Evolutionary conservation across 1,140 invertebrate genomes (phyloP).

Genomic region (Heliothis virescens): DNA sequence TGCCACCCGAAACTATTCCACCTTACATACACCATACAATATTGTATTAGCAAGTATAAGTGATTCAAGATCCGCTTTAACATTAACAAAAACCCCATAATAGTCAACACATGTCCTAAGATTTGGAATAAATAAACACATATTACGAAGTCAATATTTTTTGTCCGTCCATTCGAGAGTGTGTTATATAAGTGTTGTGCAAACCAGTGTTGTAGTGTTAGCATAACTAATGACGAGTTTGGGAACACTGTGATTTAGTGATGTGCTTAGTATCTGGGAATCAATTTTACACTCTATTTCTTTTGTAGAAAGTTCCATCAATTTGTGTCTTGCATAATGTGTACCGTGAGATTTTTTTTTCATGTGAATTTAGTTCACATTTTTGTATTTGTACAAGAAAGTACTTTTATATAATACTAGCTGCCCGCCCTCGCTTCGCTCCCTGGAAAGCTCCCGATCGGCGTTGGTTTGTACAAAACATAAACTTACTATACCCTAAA

Average conservation of each 20-base stretch:
- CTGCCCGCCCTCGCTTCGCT: too few relatives aligned
- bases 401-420: too few relatives aligned
- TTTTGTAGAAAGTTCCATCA: conserved; percentile 19
- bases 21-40: too few relatives aligned
- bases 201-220: not conserved
- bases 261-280: not conserved
- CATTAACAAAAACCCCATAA: conserved; percentile 1
- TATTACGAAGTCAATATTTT: not conserved
- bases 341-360: not conserved
- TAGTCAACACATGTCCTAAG: not conserved
- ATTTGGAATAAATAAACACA: conserved; percentile 3
- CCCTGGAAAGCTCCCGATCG: too few relatives aligned
- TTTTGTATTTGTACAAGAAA: too few relatives aligned
- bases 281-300: conserved; percentile 11
- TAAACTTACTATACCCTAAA: too few relatives aligned
- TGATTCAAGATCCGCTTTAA: not conserved
- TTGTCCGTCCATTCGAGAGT: not conserved
- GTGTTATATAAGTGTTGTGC: conserved; percentile 20
- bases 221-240: not conserved
- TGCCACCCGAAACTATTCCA: too few relatives aligned
- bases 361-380: not conserved
- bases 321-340: conserved; percentile 11
- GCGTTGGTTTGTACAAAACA: too few relatives aligned
- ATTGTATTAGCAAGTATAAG: too few relatives aligned
- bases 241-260: not conserved